A percentile compares a stretch with the other conserved stretches of the same genome.
Conservation (phyloP, 2,797 vertebrate genomes). For the Carduelis carduelis region DNA sequence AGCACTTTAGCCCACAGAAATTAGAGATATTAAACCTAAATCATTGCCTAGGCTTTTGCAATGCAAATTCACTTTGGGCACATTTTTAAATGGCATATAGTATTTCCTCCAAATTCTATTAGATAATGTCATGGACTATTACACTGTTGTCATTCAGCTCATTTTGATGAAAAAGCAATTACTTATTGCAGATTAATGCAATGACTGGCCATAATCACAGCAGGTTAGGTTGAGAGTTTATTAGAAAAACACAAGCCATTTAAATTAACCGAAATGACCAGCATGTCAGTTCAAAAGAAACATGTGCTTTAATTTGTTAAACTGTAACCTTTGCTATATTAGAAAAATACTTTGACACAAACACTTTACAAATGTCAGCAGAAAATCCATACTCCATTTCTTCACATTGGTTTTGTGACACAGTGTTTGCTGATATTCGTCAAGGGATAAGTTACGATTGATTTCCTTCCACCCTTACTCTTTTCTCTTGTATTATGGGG, state of each 20-base stretch:
- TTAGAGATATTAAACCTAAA: not conserved
- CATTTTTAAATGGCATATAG: not conserved
- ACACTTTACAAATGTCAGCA: conserved; percentile 82
- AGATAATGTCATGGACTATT: conserved; percentile 36
- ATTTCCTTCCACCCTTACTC: conserved; percentile 72
- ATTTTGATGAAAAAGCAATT: conserved; percentile 50
- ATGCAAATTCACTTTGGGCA: not conserved
- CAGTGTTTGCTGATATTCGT: conserved; percentile 75
- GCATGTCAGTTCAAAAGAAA: conserved; percentile 72
- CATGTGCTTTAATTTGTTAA: conserved; percentile 78
- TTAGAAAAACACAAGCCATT: conserved; percentile 57
- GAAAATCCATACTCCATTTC: conserved; percentile 84
- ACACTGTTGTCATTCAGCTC: conserved; percentile 20
- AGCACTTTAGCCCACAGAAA: not conserved
- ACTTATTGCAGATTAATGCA: conserved; percentile 39
- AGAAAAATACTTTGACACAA: conserved; percentile 80
- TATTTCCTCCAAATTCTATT: not conserved
- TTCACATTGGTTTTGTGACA: conserved; percentile 81
- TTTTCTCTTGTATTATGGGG: conserved; percentile 68
- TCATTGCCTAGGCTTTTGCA: not conserved
- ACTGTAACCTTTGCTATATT: conserved; percentile 78
- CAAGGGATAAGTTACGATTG: conserved; percentile 78
- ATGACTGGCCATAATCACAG: conserved; percentile 13
- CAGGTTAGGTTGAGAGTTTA: conserved; percentile 52
- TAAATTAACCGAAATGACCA: conserved; percentile 72